Percentiles rank a stretch among this genome's conserved stretches.
Conservation (phyloP, 2,797 vertebrate genomes). For the Mus minutoides region DNA sequence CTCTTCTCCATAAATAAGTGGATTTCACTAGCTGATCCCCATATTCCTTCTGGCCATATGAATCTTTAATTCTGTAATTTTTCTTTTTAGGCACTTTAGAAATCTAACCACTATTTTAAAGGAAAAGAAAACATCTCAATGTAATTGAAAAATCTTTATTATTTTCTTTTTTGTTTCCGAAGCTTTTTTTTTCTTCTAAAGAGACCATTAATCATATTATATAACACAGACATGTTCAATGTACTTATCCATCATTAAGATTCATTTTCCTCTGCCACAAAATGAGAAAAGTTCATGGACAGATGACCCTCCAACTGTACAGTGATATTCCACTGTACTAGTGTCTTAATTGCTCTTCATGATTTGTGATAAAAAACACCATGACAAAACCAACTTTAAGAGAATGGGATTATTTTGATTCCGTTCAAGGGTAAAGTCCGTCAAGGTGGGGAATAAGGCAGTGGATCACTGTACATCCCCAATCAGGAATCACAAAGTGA, state of each 20-base stretch:
- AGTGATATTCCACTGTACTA: not conserved
- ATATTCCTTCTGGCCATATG: constrained; percentile 3
- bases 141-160: not conserved
- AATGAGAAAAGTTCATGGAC: not conserved
- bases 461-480: not conserved
- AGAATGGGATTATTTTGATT: not conserved
- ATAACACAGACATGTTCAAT: not conserved
- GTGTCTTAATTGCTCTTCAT: not conserved
- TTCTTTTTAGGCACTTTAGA: not conserved
- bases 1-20: constrained; percentile 8
- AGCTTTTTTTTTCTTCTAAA: not conserved
- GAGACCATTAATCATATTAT: not conserved
- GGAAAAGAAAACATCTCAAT: constrained; percentile 39
- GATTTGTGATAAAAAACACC: not conserved
- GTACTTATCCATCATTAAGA: not conserved
- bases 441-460: not conserved
- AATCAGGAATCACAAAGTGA: not conserved
- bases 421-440: not conserved
- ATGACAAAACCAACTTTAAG: not conserved
- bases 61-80: constrained; percentile 21
- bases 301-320: not conserved
- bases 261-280: constrained; percentile 42
- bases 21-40: not conserved
- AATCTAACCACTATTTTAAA: constrained; percentile 40
- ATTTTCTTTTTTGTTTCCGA: not conserved